Conservation (phyloP, 1,140 invertebrate species). For the Olivierus martensii region DNA sequence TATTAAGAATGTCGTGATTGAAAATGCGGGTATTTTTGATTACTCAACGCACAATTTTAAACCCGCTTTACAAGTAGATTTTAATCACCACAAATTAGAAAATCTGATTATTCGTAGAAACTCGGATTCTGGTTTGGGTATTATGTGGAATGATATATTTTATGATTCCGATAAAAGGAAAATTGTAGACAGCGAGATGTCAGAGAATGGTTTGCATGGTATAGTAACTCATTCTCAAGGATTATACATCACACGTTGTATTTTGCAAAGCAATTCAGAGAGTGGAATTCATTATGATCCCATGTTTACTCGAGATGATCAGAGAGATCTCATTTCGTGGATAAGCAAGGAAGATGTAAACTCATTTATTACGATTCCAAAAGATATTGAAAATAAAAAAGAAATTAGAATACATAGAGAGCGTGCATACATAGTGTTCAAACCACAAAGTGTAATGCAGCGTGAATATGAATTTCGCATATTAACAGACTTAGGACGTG, state of each 20-base stretch:
- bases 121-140: slow-evolving; percentile 70
- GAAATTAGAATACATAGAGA: not conserved
- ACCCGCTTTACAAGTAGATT: slow-evolving; percentile 88
- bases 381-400: slow-evolving; percentile 5
- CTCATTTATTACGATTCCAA: slow-evolving; percentile 5
- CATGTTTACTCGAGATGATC: slow-evolving; percentile 61
- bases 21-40: slow-evolving; percentile 86
- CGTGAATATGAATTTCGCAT: slow-evolving; percentile 7
- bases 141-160: slow-evolving; percentile 78
- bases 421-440: not conserved
- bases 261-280: slow-evolving; percentile 52
- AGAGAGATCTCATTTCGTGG: slow-evolving; percentile 86
- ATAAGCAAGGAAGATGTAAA: slow-evolving; percentile 13
- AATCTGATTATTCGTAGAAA: slow-evolving; percentile 66
- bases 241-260: slow-evolving; percentile 16
- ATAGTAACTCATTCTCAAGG: slow-evolving; percentile 33
- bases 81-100: slow-evolving; percentile 79
- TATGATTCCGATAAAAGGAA: slow-evolving; percentile 62
- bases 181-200: slow-evolving; percentile 75
- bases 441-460: not conserved
- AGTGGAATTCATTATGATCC: slow-evolving; percentile 89
- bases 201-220: slow-evolving; percentile 70
- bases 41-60: slow-evolving; percentile 80
- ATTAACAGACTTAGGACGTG: slow-evolving; percentile 13
- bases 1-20: slow-evolving; percentile 74